Base-by-base conservation (phyloP, 2,797 vertebrate genomes). In the Bryconaethiops microstoma region DNA sequence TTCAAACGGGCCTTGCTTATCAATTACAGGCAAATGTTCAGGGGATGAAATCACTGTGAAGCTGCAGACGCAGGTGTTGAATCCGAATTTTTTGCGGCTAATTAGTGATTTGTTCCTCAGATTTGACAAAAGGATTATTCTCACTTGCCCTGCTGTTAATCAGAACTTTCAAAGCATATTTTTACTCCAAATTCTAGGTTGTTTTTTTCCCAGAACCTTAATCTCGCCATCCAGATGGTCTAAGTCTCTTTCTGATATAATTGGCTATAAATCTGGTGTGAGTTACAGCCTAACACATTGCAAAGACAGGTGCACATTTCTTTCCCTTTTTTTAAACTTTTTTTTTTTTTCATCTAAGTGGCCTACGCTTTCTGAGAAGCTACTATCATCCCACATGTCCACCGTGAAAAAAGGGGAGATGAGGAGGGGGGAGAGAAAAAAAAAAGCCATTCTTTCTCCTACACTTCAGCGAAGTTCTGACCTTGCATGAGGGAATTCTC, bases 171-270 rank as follows among this genome's bases (percentile, higher is more conserved):
- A 87, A 84, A 86, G 85, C 86, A 83, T 83, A 85, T 84, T 87
- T 84, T 84, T 77, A 83, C 72, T 84, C 76, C 84, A 87, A 92
- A 93, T 88, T 82, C 89, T 85, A 89, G 90, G 89, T 89, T 91
- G 93, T 39, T 42, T 21, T 40, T 65, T 42, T 67, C 89, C 86
- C 16, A 87, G 91, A 92, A 94, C 90, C 78, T 89, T 88, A 91
- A 90, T 91, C 91, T 90, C 86, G 82, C 88, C 87, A 90, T 92
- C 93, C 94, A 94, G 93, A 93, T 94, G 93, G 91, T 89, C 90
- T 76, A 25, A 80, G 86, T 77, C 92, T 89, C 84, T 84, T 87
- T 88, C 84, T 86, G 87, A 87, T 91, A 86, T 92, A 94, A 93
- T 93, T 93, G 93, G 92, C 92, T 88, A 88, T 90, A 89, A 83